A percentile compares a stretch with the other conserved stretches of the same genome.
These are phyloP conservation scores for Propithecus deckenii DNA, from an alignment of 2,797 vertebrate species.

Conservation along the genomic window DNA sequence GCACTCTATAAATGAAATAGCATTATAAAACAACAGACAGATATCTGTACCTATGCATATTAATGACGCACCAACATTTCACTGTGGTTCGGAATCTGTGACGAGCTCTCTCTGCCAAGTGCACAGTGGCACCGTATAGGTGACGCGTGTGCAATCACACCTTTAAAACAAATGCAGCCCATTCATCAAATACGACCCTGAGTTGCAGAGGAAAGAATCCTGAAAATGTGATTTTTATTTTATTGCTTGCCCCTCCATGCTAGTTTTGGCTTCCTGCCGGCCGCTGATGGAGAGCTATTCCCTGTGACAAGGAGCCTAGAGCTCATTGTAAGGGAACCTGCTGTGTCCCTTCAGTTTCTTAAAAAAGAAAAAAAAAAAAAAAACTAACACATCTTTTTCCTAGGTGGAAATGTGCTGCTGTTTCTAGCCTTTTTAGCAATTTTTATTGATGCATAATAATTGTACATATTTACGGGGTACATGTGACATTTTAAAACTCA, in stretches of 20 bases:
- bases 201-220: constrained; percentile 34
- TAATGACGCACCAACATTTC: constrained; percentile 64
- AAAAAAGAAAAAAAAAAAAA: neutral
- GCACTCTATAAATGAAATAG: constrained; percentile 72
- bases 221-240: constrained; percentile 64
- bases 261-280: neutral
- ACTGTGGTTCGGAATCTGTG: constrained; percentile 1
- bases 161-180: constrained; percentile 50
- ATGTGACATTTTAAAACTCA: neutral
- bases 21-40: constrained; percentile 70
- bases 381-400: neutral
- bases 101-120: neutral
- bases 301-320: neutral
- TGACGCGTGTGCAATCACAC: neutral
- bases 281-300: neutral
- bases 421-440: neutral
- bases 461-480: neutral
- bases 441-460: neutral
- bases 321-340: neutral
- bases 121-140: neutral
- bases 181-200: constrained; percentile 39
- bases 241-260: neutral
- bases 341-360: neutral
- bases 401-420: neutral
- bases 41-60: constrained; percentile 69